Evolutionary conservation across 1,140 invertebrate species (phyloP).

Genomic region (Parasteatoda tepidariorum): DNA sequence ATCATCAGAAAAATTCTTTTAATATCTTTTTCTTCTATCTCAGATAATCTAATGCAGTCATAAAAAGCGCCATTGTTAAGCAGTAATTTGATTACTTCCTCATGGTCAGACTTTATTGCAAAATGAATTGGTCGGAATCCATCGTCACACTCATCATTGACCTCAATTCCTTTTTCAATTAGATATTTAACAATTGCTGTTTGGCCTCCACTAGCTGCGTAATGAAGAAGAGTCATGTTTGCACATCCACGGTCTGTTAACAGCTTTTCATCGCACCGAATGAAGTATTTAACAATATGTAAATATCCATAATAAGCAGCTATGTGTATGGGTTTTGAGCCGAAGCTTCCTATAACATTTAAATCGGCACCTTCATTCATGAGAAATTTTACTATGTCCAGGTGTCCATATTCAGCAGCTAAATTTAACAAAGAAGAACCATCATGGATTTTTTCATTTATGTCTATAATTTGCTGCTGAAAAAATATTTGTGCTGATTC

Average conservation of each 20-base stretch:
- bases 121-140: slow-evolving; percentile 62
- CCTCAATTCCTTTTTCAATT: background rate
- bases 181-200: slow-evolving; percentile 14
- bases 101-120: slow-evolving; percentile 62
- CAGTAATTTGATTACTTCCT: slow-evolving; percentile 25
- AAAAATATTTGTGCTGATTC: slow-evolving; percentile 5
- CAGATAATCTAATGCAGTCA: too few relatives aligned
- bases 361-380: background rate
- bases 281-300: too few relatives aligned
- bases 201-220: background rate
- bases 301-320: too few relatives aligned
- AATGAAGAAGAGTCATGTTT: background rate
- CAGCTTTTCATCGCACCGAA: too few relatives aligned
- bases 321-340: too few relatives aligned
- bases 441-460: background rate
- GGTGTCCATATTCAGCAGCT: background rate
- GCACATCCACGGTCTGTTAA: too few relatives aligned
- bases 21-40: background rate
- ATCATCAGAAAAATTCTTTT: background rate
- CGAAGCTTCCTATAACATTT: background rate
- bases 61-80: background rate
- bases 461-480: background rate
- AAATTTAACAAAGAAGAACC: background rate
- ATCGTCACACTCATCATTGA: background rate
- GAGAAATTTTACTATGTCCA: background rate